Evolutionary conservation across 1,140 invertebrate genomes (phyloP).

Genomic region (Bombus superbus): DNA sequence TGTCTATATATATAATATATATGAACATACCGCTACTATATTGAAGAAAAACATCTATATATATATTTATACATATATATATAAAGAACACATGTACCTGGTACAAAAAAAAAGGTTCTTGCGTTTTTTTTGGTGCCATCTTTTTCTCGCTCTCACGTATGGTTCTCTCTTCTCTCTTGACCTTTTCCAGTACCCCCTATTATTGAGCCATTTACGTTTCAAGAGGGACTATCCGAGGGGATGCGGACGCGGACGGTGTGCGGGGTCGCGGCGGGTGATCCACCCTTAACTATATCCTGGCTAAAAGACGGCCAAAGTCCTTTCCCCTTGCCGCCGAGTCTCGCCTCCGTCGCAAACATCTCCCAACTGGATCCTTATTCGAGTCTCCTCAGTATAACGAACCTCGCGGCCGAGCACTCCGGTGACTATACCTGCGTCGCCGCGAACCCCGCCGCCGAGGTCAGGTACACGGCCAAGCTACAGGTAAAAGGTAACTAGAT

Average conservation of each 20-base stretch:
- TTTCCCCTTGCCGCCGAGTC: constrained; percentile 84
- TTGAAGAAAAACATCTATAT: constrained; percentile 44
- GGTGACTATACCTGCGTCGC: constrained; percentile 93
- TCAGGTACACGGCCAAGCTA: constrained; percentile 91
- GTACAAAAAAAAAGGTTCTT: constrained; percentile 71
- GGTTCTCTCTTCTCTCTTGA: constrained; percentile 86
- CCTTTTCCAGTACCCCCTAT: constrained; percentile 91
- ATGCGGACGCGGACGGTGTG: constrained; percentile 93
- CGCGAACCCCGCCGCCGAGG: constrained; percentile 90
- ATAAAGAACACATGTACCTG: constrained; percentile 71
- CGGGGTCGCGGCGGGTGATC: constrained; percentile 91
- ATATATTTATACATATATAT: constrained; percentile 69
- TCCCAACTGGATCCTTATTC: constrained; percentile 89
- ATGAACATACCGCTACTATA: constrained; percentile 67
- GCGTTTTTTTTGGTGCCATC: constrained; percentile 80
- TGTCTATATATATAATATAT: constrained; percentile 72
- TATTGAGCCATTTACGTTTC: constrained; percentile 93
- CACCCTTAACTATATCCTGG: constrained; percentile 90
- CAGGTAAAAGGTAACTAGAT: constrained; percentile 91
- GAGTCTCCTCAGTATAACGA: constrained; percentile 90
- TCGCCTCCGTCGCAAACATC: constrained; percentile 86
- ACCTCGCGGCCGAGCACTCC: constrained; percentile 88
- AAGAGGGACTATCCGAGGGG: constrained; percentile 91
- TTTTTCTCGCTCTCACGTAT: constrained; percentile 86
- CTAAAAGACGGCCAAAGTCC: constrained; percentile 88